Evolutionary conservation across 2,113 vertebrate species (phyloP).

Genomic region (Halcyon malimbica): DNA sequence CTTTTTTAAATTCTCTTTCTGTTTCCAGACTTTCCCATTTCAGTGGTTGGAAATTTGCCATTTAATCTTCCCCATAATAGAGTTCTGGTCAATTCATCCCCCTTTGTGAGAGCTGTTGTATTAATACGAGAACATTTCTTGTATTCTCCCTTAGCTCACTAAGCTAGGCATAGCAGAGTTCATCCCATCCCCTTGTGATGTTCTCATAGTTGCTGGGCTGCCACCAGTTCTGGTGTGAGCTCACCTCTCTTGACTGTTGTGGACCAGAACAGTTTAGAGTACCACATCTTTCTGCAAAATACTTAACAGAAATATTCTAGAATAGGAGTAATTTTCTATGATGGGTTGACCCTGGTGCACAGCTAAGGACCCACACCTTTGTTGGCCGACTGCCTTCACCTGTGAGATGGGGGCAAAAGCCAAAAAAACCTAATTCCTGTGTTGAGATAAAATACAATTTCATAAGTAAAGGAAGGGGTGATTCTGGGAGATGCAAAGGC

Average conservation of each 20-base stretch:
- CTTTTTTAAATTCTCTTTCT: neutral
- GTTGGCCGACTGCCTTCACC: neutral
- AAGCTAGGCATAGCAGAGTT: neutral
- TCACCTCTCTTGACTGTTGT: neutral
- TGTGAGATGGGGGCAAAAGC: neutral
- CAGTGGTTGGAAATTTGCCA: neutral
- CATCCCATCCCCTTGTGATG: neutral
- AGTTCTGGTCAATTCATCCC: neutral
- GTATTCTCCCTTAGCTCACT: neutral
- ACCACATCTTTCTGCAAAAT: neutral
- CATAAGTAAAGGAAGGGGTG: neutral
- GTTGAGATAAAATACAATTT: neutral
- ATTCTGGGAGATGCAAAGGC: neutral
- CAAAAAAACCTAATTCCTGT: neutral
- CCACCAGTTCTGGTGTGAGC: fast-evolving
- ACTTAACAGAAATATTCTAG: neutral
- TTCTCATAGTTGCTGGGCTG: neutral
- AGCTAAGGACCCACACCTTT: neutral
- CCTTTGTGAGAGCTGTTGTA: neutral
- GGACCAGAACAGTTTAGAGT: neutral
- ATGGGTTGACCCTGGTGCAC: neutral
- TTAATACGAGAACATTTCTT: neutral
- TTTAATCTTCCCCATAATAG: neutral
- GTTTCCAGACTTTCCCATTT: neutral
- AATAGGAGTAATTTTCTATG: neutral